phyloP scores from a whole-genome alignment of 2,888 invertebrate genomes.

The Stegana nigrithorax region DNA sequence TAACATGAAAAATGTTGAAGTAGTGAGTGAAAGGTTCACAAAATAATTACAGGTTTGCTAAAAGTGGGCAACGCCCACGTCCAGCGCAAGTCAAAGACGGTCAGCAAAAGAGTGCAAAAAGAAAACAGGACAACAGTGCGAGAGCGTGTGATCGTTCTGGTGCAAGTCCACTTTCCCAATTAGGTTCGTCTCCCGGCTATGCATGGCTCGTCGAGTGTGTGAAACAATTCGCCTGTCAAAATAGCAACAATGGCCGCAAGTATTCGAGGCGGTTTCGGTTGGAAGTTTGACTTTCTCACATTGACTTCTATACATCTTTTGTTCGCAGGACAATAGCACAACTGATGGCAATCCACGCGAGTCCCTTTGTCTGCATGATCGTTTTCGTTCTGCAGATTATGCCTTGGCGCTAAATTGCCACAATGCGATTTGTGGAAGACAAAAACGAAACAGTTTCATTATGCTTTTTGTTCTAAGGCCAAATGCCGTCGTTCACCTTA shows the following conservation, averaged over 20 bases:
- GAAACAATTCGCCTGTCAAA: conserved; percentile 62
- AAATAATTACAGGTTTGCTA: conserved; percentile 56
- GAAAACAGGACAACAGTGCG: conserved; percentile 12
- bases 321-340: conserved; percentile 43
- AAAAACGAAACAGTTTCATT: conserved; percentile 39
- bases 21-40: no score
- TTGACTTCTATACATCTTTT: no score
- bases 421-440: conserved; percentile 56
- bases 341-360: conserved; percentile 53
- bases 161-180: no score
- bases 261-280: no score
- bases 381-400: conserved; percentile 57
- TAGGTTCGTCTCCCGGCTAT: conserved; percentile 13
- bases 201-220: conserved; percentile 28
- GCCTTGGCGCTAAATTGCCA: conserved; percentile 61
- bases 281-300: no score
- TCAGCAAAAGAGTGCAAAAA: no score
- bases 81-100: not conserved
- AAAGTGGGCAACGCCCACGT: conserved; percentile 58
- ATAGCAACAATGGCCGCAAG: no score
- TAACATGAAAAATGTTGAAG: no score
- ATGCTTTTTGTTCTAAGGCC: conserved; percentile 31
- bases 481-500: no score
- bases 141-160: conserved; percentile 26
- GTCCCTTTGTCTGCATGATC: no score